Base-by-base conservation (phyloP, 2,888 invertebrate genomes). In the Ditula angustiorana region DNA sequence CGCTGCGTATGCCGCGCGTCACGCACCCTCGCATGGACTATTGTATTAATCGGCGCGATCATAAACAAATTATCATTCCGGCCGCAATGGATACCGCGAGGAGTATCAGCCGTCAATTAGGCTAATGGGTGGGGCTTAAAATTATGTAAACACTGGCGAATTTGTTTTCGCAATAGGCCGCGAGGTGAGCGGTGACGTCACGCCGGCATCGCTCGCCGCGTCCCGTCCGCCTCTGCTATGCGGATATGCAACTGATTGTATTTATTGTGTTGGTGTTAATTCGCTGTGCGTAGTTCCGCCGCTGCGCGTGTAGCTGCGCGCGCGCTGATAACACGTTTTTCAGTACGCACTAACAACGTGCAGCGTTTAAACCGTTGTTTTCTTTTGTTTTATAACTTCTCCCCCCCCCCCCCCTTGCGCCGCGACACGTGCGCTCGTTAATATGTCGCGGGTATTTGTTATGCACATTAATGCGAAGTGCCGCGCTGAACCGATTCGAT, bases 321-420 rank as follows among this genome's bases (percentile, higher is more conserved):
- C 24, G 5, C 44, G 61, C 61, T 44, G 61, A 61, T 61, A 61
- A 46, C 30, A 23, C n/a, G n/a, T n/a, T n/a, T n/a, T n/a, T n/a
- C n/a, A n/a, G n/a, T n/a, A 13, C 5, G 13, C 35, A 16, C 5
- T 16, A 7, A 16, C 35, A 7, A 16, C 35, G 35, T 37, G 13
- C 35, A 37, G 16, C 16, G 13, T 11, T 37, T 37, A 10, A 7
- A 5, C 41, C 10, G 19, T 7, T 2, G 19, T 19, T 41, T 41
- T 33, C 33, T 19, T 41, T 7, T 52, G 58, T 50, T 46, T 61
- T 61, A 56, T 61, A 52, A 50, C 35, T 16, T 21, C 26, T 16
- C 2, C 24, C 30, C 30, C 26, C 23, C 16, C 24, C 13, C n/a
- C 11, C 28, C 10, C 44, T 11, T 23, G 41, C 44, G 11, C 8